A percentile compares a stretch with the other conserved stretches of the same genome.
These are phyloP conservation scores for Amphipoea oculea DNA, from an alignment of 2,888 invertebrate genomes.

Conservation along the genomic window DNA sequence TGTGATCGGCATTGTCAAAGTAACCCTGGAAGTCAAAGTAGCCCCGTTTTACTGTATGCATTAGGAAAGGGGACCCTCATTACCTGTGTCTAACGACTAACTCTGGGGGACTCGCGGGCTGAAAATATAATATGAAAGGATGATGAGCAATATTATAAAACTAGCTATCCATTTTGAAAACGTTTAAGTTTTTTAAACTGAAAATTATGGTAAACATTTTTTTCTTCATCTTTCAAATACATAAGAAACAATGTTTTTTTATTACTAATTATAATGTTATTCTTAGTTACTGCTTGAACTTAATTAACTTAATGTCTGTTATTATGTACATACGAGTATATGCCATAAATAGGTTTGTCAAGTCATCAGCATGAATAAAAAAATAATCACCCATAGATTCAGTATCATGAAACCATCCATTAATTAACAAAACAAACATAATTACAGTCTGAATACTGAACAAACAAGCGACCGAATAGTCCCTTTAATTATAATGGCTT, in stretches of 20 bases:
- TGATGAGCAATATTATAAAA: neutral
- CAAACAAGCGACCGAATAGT: constrained; percentile 32
- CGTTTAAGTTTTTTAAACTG: neutral
- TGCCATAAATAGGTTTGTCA: neutral
- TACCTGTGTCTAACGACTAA: constrained; percentile 11
- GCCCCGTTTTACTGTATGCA: too few species aligned
- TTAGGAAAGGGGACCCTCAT: constrained; percentile 21
- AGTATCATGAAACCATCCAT: constrained; percentile 24
- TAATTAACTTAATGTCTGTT: neutral
- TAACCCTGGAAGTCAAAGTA: too few species aligned
- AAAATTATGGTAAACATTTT: neutral
- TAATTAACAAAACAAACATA: constrained; percentile 39
- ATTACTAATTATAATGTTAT: neutral
- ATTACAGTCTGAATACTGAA: constrained; percentile 34
- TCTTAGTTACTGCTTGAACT: neutral
- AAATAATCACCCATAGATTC: constrained; percentile 16
- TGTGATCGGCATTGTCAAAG: too few species aligned
- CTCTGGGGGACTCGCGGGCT: neutral
- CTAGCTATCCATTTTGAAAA: neutral
- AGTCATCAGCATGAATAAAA: constrained; percentile 32
- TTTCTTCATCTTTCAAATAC: neutral
- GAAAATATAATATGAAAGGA: constrained; percentile 15
- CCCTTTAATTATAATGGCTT: constrained; percentile 49
- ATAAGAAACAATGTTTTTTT: neutral
- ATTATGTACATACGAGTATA: neutral